phyloP scores from a whole-genome alignment of 2,797 vertebrate species.

The Gymnocypris eckloni region DNA sequence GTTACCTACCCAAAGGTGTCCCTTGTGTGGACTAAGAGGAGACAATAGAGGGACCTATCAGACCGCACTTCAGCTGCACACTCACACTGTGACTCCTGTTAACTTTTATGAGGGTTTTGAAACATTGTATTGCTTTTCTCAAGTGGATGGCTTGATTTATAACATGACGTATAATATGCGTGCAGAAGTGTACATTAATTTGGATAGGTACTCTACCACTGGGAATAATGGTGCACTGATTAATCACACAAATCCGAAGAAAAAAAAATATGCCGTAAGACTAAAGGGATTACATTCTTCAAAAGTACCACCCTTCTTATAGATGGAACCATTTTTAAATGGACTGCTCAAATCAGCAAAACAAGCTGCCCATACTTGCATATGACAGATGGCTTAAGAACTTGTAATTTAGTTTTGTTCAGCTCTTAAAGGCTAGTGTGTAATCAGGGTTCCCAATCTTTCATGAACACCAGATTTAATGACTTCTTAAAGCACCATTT shows the following conservation, averaged over 20 bases:
- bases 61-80: background rate
- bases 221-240: slow-evolving; percentile 37
- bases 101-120: slow-evolving; percentile 57
- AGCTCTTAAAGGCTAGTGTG: background rate
- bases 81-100: slow-evolving; percentile 53
- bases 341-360: background rate
- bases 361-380: background rate
- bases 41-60: slow-evolving; percentile 5
- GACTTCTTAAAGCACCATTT: too few relatives aligned
- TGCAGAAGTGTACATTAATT: slow-evolving; percentile 33
- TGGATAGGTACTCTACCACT: slow-evolving; percentile 25
- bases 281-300: background rate
- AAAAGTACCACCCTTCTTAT: background rate
- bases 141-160: slow-evolving; percentile 33
- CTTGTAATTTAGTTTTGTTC: background rate
- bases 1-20: background rate
- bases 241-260: slow-evolving; percentile 34
- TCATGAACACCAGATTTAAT: too few relatives aligned
- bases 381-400: background rate
- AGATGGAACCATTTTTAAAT: background rate
- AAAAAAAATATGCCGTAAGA: background rate
- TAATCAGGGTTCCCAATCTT: background rate
- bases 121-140: slow-evolving; percentile 46
- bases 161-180: background rate
- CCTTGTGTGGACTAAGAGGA: background rate